Base-by-base conservation (phyloP, 1,140 invertebrate genomes). In the Rhynchophorus ferrugineus region DNA sequence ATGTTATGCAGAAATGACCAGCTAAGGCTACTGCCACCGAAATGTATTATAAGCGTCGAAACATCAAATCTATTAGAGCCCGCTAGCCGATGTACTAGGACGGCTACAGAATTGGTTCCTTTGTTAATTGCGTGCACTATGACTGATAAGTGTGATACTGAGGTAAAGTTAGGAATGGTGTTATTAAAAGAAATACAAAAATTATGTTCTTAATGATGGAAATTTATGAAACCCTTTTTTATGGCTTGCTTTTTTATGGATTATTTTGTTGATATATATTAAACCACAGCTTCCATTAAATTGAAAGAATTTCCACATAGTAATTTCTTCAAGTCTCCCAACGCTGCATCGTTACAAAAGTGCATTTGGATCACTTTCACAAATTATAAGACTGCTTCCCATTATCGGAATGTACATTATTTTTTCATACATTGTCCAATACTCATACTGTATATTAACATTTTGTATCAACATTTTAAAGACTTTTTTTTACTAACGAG, bases 21-120 rank as follows among this genome's bases (percentile, higher is more conserved):
- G 62, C 60, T 62, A 63, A 52, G 60, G 60, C 58, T 51, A 63
- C 62, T 63, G 62, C 62, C 62, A 61, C 42, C 9, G 36, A 53
- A 53, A 43, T 53, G 51, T 42, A 45, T 42, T 53, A 42, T 38
- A 19, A 38, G n/a, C n/a, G 13, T 38, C 5, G 37, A 38, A 38
- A 38, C 13, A 13, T n/a, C n/a, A 34, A 34, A 34, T 8, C 8
- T 34, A 34, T 34, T 8, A 8, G n/a, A 8, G 33, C 8, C n/a
- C 8, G n/a, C n/a, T 34, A n/a, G 8, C n/a, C 8, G n/a, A n/a
- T 34, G 8, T 34, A 34, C n/a, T 8, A 34, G n/a, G n/a, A n/a
- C n/a, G n/a, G n/a, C 11, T 29, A 29, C 5, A 29, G 24, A 29
- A 29, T 29, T 29, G 24, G 24, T 5, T 6, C 11, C 24, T 29